Evolutionary conservation across 2,888 invertebrate genomes (phyloP), one percentile per base, ranked within the genome.

Genomic region (Spicauda simplicius): DNA sequence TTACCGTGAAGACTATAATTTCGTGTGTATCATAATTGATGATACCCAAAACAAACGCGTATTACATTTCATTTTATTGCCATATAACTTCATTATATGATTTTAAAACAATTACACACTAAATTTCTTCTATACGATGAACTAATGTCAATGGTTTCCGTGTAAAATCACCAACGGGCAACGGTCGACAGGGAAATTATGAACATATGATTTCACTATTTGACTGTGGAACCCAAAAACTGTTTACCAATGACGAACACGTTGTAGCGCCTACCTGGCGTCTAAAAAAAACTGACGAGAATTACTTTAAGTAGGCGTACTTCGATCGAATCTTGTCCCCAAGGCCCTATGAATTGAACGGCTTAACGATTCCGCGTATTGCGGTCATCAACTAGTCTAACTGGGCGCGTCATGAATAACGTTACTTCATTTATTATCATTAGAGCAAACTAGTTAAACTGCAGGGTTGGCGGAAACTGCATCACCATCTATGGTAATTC

Each of bases 321-420:
- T 62, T 55, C 37, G 18, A 61, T 16, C 19, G 54, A 62, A 62
- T 45, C 62, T 54, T 53, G 19, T 53, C n/a, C 54, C 54, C 62
- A 54, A 62, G 62, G 62, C 45, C 62, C 25, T 54, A 16, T 41
- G 45, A 62, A 54, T 62, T 41, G 45, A 62, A 62, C 45, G 62
- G 54, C 45, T 45, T 63, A 48, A 61, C 64, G 30, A 67, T 72
- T 56, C 60, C 63, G 57, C 64, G 65, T 73, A 72, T 70, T 69
- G 71, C 70, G 73, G 73, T 73, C 73, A 73, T 74, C 72, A 63
- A 70, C 62, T 68, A 37, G 37, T 12, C 37, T 37, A 37, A 67
- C 60, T 57, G 55, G 62, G 71, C 68, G 64, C 37, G 57, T 52
- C 50, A 58, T 58, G 33, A 56, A 69, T 69, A 72, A 70, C 68